phyloP scores from a whole-genome alignment of 2,888 invertebrate species.

The Strigamia crassipes region DNA sequence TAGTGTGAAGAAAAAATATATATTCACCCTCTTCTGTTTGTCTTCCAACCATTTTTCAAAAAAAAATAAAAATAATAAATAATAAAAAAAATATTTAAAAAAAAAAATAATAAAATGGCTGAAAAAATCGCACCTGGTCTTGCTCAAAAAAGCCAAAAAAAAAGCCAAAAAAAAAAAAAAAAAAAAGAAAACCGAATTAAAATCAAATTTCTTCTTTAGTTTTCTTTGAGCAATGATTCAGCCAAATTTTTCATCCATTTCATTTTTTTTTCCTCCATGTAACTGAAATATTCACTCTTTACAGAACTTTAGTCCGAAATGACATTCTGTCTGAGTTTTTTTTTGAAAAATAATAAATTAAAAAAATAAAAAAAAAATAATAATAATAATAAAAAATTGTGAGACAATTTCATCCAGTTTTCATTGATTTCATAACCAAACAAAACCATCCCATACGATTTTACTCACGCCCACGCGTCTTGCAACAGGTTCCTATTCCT shows the following conservation, averaged over 20 bases:
- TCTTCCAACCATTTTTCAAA: constrained; percentile 38
- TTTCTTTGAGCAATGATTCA: neutral
- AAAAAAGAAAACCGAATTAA: neutral
- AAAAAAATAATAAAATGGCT: neutral
- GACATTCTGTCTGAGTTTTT: constrained; percentile 41
- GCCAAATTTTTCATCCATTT: neutral
- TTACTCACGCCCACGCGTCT: neutral
- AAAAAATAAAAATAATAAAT: neutral
- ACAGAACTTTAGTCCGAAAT: constrained; percentile 30
- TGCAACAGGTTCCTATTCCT: constrained; percentile 34
- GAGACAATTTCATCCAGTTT: constrained; percentile 19
- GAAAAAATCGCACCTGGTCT: neutral
- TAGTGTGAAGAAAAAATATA: constrained; percentile 28
- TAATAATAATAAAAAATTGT: neutral
- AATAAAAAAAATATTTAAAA: neutral
- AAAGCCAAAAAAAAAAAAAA: neutral
- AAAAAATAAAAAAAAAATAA: neutral
- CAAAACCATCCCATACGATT: neutral
- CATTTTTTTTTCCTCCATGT: neutral
- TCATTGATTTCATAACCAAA: neutral
- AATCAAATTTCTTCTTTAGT: neutral
- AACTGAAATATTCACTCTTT: constrained; percentile 35
- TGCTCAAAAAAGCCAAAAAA: neutral
- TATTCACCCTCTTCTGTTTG: constrained; percentile 26
- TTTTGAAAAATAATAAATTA: constrained; percentile 26